Base-by-base conservation (phyloP, 1,140 invertebrate genomes). In the honey bee (Apis mellifera) region DNA sequence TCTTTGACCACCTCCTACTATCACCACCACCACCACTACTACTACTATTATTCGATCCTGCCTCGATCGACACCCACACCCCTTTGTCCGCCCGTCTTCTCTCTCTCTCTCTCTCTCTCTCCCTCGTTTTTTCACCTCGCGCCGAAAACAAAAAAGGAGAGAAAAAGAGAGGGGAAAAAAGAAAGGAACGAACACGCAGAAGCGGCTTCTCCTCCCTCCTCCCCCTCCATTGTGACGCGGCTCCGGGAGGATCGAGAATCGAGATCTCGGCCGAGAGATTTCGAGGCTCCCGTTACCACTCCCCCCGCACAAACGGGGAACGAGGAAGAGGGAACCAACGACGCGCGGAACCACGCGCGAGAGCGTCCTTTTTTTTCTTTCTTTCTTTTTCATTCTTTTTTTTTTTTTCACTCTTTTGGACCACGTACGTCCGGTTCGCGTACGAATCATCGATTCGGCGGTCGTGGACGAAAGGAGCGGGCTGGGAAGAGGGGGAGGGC, bases 1-100 rank as follows among this genome's bases (percentile, higher is more conserved):
- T 42, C 88, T 89, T 92, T 90, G 89, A 90, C 85, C 88, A 82
- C 76, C 60, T 42, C 32, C 32, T 42, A 42, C 32, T 42, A 42
- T 7, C 32, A 42, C 32, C 32, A 42, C 32, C 32, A 42, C 32
- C 32, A 90, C 85, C 88, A 82, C 32, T 2, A 42, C 32, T 2
- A 42, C 32, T 42, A 42, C 32, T 42, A 42, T 59, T 68, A 79
- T 72, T 79, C 78, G 62, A 80, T 73, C 55, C 59, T 26, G 42
- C 50, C 32, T 7, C 32, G 32, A 26, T 1, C 62, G 15, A 81
- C 79, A 75, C 79, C 79, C 54, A 23, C 60, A 23, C 60, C 78
- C 72, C 60, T 81, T 75, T 66, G 72, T 81, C 69, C 50, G 21
- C 2, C 1, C 17, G 17, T 19, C 26, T 26, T 50, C 17, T 50